Conservation (phyloP, 2,113 vertebrate species). For the Opisthocomus hoazin region DNA sequence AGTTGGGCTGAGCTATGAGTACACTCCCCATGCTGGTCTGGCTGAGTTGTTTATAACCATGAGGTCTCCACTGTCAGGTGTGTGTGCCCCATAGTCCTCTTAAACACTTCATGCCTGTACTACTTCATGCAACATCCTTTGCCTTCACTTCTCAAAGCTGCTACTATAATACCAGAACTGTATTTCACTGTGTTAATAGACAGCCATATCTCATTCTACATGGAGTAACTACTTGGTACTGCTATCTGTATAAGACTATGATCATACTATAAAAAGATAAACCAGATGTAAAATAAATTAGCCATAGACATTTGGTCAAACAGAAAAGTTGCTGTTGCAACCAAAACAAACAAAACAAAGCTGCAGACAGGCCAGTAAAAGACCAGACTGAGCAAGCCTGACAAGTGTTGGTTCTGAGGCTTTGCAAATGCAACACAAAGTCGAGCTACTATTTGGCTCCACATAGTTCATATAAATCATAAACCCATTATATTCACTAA, state of each 20-base stretch:
- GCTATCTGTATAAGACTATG: not conserved
- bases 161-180: too few species aligned
- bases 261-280: not conserved
- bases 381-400: not conserved
- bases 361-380: not conserved
- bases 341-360: not conserved
- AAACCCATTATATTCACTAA: not conserved
- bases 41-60: not conserved
- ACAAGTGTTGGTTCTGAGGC: not conserved
- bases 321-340: not conserved
- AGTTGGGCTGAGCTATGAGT: not conserved
- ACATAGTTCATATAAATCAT: not conserved
- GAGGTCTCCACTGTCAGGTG: not conserved
- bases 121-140: not conserved
- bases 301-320: not conserved
- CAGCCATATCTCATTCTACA: not conserved
- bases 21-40: not conserved
- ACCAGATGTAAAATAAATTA: not conserved
- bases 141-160: not conserved
- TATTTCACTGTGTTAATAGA: not conserved
- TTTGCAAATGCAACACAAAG: not conserved
- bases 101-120: not conserved
- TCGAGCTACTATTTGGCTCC: not conserved
- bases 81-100: not conserved
- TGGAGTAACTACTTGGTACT: not conserved